These are phyloP conservation scores for Neotragus pygmaeus DNA, from an alignment of 2,113 vertebrate genomes.

Conservation along the genomic window DNA sequence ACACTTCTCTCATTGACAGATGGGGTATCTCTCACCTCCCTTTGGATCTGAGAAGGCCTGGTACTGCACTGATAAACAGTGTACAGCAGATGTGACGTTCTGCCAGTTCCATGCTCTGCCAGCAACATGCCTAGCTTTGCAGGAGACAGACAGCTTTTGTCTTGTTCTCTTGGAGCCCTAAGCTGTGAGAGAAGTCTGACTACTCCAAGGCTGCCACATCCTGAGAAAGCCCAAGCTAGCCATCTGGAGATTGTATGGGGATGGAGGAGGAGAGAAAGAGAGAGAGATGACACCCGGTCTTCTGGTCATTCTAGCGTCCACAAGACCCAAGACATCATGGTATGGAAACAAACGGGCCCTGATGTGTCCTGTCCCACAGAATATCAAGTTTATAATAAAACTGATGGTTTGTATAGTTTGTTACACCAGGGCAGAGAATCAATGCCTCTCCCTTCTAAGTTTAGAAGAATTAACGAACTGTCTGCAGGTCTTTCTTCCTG, in stretches of 20 bases:
- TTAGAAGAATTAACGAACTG: not conserved
- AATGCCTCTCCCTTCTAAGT: not conserved
- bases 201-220: not conserved
- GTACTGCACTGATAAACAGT: not conserved
- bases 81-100: not conserved
- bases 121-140: not conserved
- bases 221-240: not conserved
- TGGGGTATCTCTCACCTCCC: not conserved
- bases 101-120: not conserved
- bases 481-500: not conserved
- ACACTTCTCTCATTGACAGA: not conserved
- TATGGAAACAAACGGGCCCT: not conserved
- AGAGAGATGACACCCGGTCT: not conserved
- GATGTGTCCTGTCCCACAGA: not conserved
- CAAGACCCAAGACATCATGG: not conserved
- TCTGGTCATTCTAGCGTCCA: not conserved
- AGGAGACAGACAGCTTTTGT: not conserved
- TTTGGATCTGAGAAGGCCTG: not conserved
- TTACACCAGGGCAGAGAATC: not conserved
- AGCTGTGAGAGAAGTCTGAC: not conserved
- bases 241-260: fast-evolving
- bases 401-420: not conserved
- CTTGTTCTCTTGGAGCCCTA: not conserved
- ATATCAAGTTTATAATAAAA: not conserved
- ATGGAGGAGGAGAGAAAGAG: not conserved